Evolutionary conservation across 2,888 invertebrate species (phyloP), one percentile per base, ranked within the genome.

Genomic region (Tridacna gigas): DNA sequence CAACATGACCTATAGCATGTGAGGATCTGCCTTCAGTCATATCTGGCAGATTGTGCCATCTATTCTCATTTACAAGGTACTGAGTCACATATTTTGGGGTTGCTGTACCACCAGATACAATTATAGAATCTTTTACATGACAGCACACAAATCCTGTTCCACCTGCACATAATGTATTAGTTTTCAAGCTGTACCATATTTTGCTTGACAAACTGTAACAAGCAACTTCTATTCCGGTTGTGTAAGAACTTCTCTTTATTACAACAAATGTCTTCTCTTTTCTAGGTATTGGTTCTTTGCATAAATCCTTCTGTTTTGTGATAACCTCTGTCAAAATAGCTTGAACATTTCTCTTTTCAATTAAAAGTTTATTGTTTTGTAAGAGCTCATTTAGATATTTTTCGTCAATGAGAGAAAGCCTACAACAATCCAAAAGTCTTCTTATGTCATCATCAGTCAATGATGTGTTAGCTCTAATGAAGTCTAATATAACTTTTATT

Each of bases 401-500:
- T 20, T 48, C 66, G 12, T 77, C 69, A n/a, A 90, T 47, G 11
- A 82, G 51, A 25, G 74, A 37, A 37, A 89, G 71, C 47, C 85
- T 74, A 13, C 86, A 77, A 28, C 65, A 22, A 15, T 84, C 18
- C 25, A 89, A 18, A 15, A 88, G 20, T 65, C 69, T 66, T 37
- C 56, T 60, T 15, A 80, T 60, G 4, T 78, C 47, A 47, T 82
- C 66, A 2, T 78, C 69, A 73, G 71, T 28, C 20, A 63, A 12
- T 11, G 28, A 47, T 56, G 79, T 60, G 65, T 86, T 84, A 2
- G 63, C 67, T 47, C 63, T 71, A 25, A 92, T 67, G 97, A 97
- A 97, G 71, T 95, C 96, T 92, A 96, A 96, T 26, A 97, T 95
- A 11, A 97, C 97, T 94, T 97, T 96, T 93, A 97, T 97, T 66